phyloP scores from a whole-genome alignment of 2,113 vertebrate genomes.

The Aythya baeri region DNA sequence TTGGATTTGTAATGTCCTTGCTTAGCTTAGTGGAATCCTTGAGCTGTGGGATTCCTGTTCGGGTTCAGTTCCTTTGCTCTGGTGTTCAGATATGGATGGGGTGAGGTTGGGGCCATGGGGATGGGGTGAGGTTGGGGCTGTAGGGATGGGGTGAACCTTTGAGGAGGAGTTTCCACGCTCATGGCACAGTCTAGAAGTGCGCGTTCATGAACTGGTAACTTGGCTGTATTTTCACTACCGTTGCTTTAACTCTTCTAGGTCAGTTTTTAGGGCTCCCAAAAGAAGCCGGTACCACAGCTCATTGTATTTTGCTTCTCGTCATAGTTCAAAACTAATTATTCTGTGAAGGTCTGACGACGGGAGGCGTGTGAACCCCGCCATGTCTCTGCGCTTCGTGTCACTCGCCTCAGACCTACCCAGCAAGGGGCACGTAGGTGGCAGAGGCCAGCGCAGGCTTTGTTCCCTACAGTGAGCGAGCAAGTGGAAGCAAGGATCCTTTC shows the following conservation, averaged over 20 bases:
- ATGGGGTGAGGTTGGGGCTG: neutral
- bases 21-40: neutral
- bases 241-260: neutral
- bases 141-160: neutral
- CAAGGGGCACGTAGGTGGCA: neutral
- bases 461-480: neutral
- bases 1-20: rapidly evolving
- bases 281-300: neutral
- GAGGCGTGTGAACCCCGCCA: neutral
- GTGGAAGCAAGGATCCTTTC: neutral
- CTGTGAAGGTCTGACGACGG: neutral
- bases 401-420: neutral
- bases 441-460: neutral
- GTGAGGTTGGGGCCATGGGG: neutral
- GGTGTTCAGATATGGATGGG: neutral
- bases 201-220: neutral
- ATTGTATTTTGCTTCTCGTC: neutral
- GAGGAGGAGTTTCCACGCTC: neutral
- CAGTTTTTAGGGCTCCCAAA: neutral
- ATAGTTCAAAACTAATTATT: neutral
- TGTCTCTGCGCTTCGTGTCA: neutral
- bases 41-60: neutral
- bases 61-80: neutral
- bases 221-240: rapidly evolving
- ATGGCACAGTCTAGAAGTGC: neutral